Evolutionary conservation across 1,140 invertebrate species (phyloP).

Genomic region (Meteorus sp.): DNA sequence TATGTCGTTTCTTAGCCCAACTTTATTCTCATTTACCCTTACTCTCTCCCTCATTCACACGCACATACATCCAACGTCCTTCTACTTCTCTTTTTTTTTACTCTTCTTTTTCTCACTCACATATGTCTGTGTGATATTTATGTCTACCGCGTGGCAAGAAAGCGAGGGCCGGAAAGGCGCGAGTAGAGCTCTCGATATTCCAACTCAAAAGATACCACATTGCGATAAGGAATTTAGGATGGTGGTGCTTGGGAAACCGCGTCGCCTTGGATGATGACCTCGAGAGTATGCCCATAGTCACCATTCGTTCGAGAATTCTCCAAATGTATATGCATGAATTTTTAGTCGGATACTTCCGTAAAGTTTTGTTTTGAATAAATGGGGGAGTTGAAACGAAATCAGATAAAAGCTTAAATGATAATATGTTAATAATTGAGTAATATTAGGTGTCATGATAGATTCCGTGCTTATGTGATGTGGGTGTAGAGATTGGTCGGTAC

Average conservation of each 20-base stretch:
- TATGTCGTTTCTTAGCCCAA: not conserved
- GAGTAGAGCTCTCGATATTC: conserved; percentile 10
- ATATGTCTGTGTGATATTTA: conserved; percentile 9
- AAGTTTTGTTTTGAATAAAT: no score
- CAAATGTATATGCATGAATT: no score
- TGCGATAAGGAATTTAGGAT: conserved; percentile 10
- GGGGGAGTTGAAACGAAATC: no score
- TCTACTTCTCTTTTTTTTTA: not conserved
- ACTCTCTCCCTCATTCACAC: not conserved
- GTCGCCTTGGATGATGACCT: not conserved
- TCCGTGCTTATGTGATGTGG: no score
- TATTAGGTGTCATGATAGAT: no score
- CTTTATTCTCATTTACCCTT: not conserved
- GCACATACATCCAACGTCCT: not conserved
- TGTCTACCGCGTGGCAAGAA: conserved; percentile 8
- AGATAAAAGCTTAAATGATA: no score
- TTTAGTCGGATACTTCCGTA: no score
- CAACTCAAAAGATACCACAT: not conserved
- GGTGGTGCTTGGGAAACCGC: not conserved
- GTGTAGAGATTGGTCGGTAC: no score
- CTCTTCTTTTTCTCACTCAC: not conserved
- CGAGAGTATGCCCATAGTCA: no score
- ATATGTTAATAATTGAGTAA: no score
- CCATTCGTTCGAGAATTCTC: no score
- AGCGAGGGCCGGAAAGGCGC: not conserved